Base-by-base conservation (phyloP, 1,140 invertebrate genomes). In the Drosophila carrolli region DNA sequence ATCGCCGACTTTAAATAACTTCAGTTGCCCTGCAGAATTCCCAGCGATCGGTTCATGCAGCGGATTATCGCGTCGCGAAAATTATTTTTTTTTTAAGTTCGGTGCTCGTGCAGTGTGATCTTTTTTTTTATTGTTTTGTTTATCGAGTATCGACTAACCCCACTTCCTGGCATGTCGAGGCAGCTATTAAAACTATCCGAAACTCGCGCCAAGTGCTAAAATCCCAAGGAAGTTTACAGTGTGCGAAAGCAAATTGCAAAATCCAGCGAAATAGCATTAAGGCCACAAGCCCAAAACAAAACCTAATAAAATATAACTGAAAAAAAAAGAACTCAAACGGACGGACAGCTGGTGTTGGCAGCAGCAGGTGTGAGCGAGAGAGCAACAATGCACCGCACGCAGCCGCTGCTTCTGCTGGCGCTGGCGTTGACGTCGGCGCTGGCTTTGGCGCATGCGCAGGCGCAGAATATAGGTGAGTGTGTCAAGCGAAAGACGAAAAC, bases 401-500 rank as follows among this genome's bases (percentile, higher is more conserved):
- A 72, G 81, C 75, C 58, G 72, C 51, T 53, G 61, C 50, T 38
- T 44, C 47, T 41, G 68, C 56, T 48, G 41, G 16, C 43, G 54
- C 56, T 46, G 58, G 47, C 53, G 73, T 47, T 79, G 80, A 57
- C 65, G 59, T 19, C 81, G 62, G 47, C 55, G 57, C n/a, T 73
- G 55, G 29, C 55, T 16, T 13, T 38, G 55, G 27, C 67, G 38
- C 56, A 55, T 35, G 54, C 80, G 60, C 82, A 86, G 82, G 83
- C 83, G 83, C 83, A 86, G 83, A 86, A 86, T 86, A 86, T 86
- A 86, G 83, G 83, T 88, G 83, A 86, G 83, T 86, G 83, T 86
- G 83, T 86, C 83, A 86, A 82, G 83, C 79, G 66, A 88, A 83
- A 82, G 75, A 88, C 76, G 75, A 65, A 65, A 67, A 43, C 57